Evolutionary conservation across 1,140 invertebrate genomes (phyloP), one percentile per base, ranked within the genome.

Genomic region (Drosophila varians): DNA sequence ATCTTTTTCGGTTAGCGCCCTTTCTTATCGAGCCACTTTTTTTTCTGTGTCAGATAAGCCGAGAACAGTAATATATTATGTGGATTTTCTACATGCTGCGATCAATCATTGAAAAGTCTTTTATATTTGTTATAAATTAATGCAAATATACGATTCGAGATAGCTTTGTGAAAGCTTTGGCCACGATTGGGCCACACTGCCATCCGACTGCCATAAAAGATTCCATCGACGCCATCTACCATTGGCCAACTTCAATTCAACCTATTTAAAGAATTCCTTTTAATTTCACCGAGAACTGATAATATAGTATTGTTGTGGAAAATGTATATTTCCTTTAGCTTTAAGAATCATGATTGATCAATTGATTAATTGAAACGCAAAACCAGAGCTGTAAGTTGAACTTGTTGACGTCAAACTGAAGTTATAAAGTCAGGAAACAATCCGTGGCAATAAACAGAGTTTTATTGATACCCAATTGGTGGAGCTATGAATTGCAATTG

Each of bases 41-140:
- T 7, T 14, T 40, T 52, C 28, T 31, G 28, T 40, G 43, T 51
- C 46, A 53, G 65, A 65, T 61, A 77, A 73, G 60, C 54, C 18
- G 23, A 38, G 31, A 60, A 51, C 45, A 40, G 8, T 19, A 42
- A 42, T 42, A 70, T 65, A 65, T 36, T 19, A 36, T 52, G 52
- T 55, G 52, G 12, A 46, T 66, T 62, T 74, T 65, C 18, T 34
- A 45, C 12, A 36, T 38, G 47, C 46, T 52, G 36, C 79, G 53
- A 86, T 84, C 76, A 61, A 76, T 84, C 80, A 86, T 84, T 38
- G 57, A 61, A 65, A 69, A 57, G 61, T 47, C 66, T 48, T 86
- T 84, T 86, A 84, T 84, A 61, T 65, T 56, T 55, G 80, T 46
- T 46, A 86, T 84, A 86, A 86, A 86, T 86, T 74, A 80, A 69